Evolutionary conservation across 1,140 invertebrate species (phyloP), one percentile per base, ranked within the genome.

Genomic region (Habropoda laboriosa): DNA sequence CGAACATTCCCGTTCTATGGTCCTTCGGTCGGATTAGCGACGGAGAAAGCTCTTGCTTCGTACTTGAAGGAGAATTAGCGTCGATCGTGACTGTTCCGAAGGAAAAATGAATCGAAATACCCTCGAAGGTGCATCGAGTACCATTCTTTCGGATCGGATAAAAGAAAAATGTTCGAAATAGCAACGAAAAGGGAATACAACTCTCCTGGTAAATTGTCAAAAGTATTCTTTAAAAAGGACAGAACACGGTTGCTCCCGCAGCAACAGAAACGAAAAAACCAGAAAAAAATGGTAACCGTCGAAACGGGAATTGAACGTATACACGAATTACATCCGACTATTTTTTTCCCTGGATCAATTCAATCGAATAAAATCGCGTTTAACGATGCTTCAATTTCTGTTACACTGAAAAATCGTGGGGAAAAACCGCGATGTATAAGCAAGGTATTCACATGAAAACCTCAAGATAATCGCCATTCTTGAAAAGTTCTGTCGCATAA

Each of bases 181-280:
- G 24, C 40, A 24, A 45, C 0, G 38, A 32, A 13, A 16, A 6
- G 21, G 12, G 12, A 16, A 16, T 32, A n/a, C n/a, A 10, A 2
- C 18, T 3, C 24, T 32, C 2, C 7, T 4, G 27, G 30, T 49
- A 30, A 13, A 2, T 7, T 16, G 4, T 35, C 35, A 13, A 12
- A 27, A 35, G 18, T 16, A n/a, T 21, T 30, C 13, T 68, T 51
- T 35, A 30, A 68, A 68, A 12, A 21, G 5, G 3, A 51, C 0
- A 21, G 32, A 12, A 47, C 10, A 5, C 18, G 1, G 7, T 45
- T 47, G 40, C 18, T 45, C 12, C 8, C 0, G 5, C 16, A 1
- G 0, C 24, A 1, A 0, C 0, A 6, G 27, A 30, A 30, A 27
- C 27, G 3, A 5, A 27, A n/a, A 16, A 0, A n/a, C n/a, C n/a